Base-by-base conservation (phyloP, 2,113 vertebrate genomes). In the Sardina pilchardus region DNA sequence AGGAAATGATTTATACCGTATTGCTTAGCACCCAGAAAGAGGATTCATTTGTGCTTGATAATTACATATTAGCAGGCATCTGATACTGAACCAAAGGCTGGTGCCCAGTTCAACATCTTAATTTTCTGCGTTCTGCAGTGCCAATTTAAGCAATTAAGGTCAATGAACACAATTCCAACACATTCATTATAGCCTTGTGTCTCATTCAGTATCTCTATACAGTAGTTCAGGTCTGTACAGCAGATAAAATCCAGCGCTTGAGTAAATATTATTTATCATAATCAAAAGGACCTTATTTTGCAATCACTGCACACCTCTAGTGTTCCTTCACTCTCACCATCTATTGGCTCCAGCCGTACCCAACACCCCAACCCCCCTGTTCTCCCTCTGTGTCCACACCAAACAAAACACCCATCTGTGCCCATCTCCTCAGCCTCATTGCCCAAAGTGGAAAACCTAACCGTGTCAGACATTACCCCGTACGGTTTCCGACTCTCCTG, bases 401-500 rank as follows among this genome's bases (percentile, higher is more conserved):
- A 50, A 39, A 87, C 84, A 71, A 88, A 53, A 83, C 88, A 44
- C 53, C 82, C 90, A 88, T 83, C 45, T 75, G 63, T 75, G 67
- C 36, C 42, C 67, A 24, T 48, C 83, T 81, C 44, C 71, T 78
- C 93, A 99, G 98, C 97, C 75, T 94, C 96, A 87, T 94, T 98
- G 91, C 97, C 97, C 91, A 96, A 96, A 94, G 96, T 99, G 97
- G 97, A 97, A 96, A 99, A 98, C 94, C 94, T 99, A 94, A 97
- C 92, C 89, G 94, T 98, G 95, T 96, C 96, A 93, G 96, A 97
- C 85, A 93, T 96, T 90, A 98, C 96, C 91, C 97, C 97, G 82
- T 97, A 92, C 1, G 94, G 95, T 87, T 95, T 95, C 92, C 93
- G 90, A n/a, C 92, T 94, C 86, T 94, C 92, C 6, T 95, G 94